Evolutionary conservation across 2,888 invertebrate species (phyloP), one percentile per base, ranked within the genome.

Genomic region (Clitarchus hookeri): DNA sequence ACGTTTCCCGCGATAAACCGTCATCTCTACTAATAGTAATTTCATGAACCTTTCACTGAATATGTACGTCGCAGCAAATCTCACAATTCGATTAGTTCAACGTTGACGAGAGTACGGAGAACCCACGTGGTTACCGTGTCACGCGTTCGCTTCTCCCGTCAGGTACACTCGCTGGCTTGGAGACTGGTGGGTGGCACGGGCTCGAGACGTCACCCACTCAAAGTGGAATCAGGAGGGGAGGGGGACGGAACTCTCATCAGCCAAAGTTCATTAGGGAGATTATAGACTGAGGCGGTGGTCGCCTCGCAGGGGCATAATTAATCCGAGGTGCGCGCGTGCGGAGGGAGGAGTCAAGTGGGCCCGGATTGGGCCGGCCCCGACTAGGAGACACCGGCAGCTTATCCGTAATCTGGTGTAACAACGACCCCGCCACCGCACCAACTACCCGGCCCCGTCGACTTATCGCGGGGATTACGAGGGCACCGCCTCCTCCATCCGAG

Each of bases 361-460:
- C 65, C 13, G 65, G n/a, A 1, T n/a, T 1, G 65, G 65, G 65
- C n/a, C n/a, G 23, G 65, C 23, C 65, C 53, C 19, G 19, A 19
- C 65, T 8, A n/a, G 23, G 65, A 65, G 65, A 65, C 23, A 65
- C 65, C 65, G 3, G n/a, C 65, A 8, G 65, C 65, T 65, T 65
- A 65, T 65, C 65, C 65, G 65, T 65, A 65, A 65, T 65, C 65
- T n/a, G 65, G 23, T 65, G 65, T 65, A 65, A 65, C 65, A 65
- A 65, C 65, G 65, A 65, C 65, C 65, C 65, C 36, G 2, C 2
- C 36, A 36, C 36, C 36, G 36, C 36, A 36, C 36, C 36, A 36
- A n/a, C 65, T 19, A 48, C 48, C 16, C 65, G 19, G 65, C 65
- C 65, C 16, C n/a, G 65, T 65, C 65, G 65, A 65, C 65, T 65